Percentiles rank a stretch among this genome's conserved stretches.
Conservation (phyloP, 35 echinoderm and acorn worm genomes). For the Hemicentrotus pulcherrimus region DNA sequence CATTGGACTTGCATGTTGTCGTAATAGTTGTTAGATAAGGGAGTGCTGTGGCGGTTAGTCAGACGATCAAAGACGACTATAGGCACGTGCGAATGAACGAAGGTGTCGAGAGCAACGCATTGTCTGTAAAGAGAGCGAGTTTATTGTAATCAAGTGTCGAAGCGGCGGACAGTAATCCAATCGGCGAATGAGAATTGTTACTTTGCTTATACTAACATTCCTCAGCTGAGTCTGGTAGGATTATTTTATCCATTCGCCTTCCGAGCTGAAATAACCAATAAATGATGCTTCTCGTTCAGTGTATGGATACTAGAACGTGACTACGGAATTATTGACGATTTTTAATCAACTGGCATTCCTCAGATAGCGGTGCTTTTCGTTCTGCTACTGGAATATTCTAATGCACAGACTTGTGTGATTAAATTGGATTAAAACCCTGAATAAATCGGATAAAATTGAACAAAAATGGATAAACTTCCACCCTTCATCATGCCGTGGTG, state of each 20-base stretch:
- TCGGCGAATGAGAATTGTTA: neutral
- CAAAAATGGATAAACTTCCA: neutral
- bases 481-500: neutral
- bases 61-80: neutral
- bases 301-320: neutral
- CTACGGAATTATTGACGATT: neutral
- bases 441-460: neutral
- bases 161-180: neutral
- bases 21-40: neutral
- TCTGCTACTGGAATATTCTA: neutral
- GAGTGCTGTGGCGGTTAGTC: neutral
- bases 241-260: neutral
- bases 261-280: neutral
- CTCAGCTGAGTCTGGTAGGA: neutral
- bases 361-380: neutral
- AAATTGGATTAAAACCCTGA: neutral
- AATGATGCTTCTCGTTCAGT: neutral
- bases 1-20: neutral
- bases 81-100: neutral
- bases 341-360: neutral
- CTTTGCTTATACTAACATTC: neutral
- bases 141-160: neutral
- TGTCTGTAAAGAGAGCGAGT: neutral
- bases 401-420: neutral
- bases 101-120: neutral